Conservation (phyloP, 2,797 vertebrate genomes). For the Vespertilio murinus region DNA sequence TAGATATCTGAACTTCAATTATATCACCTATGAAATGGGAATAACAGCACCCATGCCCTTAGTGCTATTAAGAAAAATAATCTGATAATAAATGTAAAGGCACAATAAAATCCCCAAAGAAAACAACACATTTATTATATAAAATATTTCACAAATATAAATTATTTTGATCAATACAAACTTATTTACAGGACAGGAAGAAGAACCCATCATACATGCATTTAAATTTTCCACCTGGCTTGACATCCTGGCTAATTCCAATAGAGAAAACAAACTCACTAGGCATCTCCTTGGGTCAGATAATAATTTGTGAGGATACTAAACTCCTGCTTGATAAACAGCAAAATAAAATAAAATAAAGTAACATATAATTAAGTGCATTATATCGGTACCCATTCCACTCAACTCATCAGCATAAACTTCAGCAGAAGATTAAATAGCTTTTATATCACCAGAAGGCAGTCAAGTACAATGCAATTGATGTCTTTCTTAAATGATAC, state of each 20-base stretch:
- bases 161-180: neutral
- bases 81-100: neutral
- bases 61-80: neutral
- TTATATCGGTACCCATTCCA: neutral
- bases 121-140: neutral
- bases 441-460: neutral
- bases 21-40: neutral
- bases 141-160: neutral
- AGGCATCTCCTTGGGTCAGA: slow-evolving; percentile 33
- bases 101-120: neutral
- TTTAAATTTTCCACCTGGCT: slow-evolving; percentile 38
- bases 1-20: neutral
- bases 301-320: slow-evolving; percentile 26
- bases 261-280: slow-evolving; percentile 13
- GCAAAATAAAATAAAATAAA: slow-evolving; percentile 37
- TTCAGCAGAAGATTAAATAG: slow-evolving; percentile 38
- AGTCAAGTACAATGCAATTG: neutral
- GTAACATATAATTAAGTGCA: slow-evolving; percentile 5
- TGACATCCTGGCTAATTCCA: neutral
- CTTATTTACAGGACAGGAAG: neutral
- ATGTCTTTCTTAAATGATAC: slow-evolving; percentile 50
- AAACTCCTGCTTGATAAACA: slow-evolving; percentile 48
- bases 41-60: neutral
- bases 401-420: slow-evolving; percentile 31
- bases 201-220: neutral